A percentile compares a stretch with the other conserved stretches of the same genome.
Conservation (phyloP, 2,797 vertebrate species). For the Lates japonicus region DNA sequence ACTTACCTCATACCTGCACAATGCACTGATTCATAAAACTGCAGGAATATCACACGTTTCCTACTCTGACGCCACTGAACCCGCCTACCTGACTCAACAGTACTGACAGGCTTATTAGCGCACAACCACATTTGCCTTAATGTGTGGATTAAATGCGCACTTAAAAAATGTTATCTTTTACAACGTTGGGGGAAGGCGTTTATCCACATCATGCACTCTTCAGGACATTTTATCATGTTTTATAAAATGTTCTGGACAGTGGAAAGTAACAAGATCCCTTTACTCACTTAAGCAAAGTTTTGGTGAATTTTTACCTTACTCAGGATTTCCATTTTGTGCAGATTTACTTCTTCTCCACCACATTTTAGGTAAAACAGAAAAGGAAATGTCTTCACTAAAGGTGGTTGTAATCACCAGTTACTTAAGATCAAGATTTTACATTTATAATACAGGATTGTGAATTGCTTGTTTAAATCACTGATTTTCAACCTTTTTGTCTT, state of each 20-base stretch:
- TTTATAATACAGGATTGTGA: not conserved
- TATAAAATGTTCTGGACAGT: not conserved
- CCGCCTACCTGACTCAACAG: slow-evolving; percentile 9
- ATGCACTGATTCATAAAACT: not conserved
- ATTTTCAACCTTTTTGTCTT: not conserved
- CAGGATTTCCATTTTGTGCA: not conserved
- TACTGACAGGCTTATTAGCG: not conserved
- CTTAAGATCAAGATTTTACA: not conserved
- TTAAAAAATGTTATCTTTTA: not conserved
- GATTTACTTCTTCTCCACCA: not conserved
- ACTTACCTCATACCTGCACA: slow-evolving; percentile 70
- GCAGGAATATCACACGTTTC: not conserved
- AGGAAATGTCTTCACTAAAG: not conserved
- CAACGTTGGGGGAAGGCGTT: no score
- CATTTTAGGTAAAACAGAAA: no score
- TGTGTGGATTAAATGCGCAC: slow-evolving; percentile 19
- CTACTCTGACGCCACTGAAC: not conserved
- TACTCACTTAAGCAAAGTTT: not conserved
- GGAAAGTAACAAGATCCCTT: not conserved
- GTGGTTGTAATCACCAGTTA: not conserved
- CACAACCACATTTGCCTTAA: slow-evolving; percentile 10
- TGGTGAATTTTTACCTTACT: not conserved
- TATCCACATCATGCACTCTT: not conserved
- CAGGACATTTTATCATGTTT: not conserved
- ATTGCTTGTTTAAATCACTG: not conserved